Evolutionary conservation across 2,113 vertebrate species (phyloP), one percentile per base, ranked within the genome.

Genomic region (Cepphus grylle): DNA sequence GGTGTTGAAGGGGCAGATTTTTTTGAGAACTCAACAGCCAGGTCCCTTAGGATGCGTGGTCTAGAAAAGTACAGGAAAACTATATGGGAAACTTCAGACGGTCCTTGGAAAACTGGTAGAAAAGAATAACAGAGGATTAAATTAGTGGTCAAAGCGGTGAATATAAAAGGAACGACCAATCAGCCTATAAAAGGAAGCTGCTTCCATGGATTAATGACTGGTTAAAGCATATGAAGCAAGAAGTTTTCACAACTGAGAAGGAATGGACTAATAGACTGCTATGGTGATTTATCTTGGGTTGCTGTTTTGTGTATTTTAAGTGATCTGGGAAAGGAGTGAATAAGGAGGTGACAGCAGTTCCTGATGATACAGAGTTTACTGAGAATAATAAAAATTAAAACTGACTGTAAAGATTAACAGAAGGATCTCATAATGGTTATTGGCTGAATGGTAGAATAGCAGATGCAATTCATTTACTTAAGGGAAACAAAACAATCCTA

Each of bases 401-500:
- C 70, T 96, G 84, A 61, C 70, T 56, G 40, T 74, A 45, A 84
- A 93, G 58, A 90, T 90, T 85, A 91, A 76, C 70, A 80, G 70
- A 77, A 74, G 21, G 73, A 53, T 85, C 78, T 95, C 52, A 72
- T 36, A 69, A 76, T 55, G 12, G 21, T 72, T 85, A 45, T 82
- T 76, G 56, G 27, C 40, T 89, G 78, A 95, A 87, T 69, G 66
- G 56, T 22, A 76, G 40, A 93, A 79, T 5, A 93, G 53, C 66
- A 91, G 78, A 85, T 91, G 84, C 40, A 65, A 72, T 91, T 90
- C 4, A 56, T 53, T 38, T 85, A 56, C 94, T 82, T 85, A 32
- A 91, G 53, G 78, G 80, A 96, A 96, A 94, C 52, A 91, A 96
- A 81, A 69, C 67, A 80, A 42, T 86, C 67, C 67, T 61, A 94